phyloP scores from a whole-genome alignment of 2,888 invertebrate genomes.

The Lochmaea crataegi region DNA sequence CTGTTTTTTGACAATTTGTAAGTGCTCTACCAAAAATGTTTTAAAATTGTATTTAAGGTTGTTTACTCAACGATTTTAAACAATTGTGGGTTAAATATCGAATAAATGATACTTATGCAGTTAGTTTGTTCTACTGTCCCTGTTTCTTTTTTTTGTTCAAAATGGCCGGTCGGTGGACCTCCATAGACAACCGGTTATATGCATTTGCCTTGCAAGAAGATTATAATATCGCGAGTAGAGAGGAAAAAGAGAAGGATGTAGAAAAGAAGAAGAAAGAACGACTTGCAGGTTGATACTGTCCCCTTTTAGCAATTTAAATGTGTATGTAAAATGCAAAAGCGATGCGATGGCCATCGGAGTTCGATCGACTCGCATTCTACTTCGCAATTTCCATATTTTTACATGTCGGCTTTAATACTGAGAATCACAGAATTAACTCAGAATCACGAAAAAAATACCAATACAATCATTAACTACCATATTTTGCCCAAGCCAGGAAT shows the following conservation, averaged over 20 bases:
- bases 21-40: too few relatives aligned
- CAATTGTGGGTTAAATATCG: too few relatives aligned
- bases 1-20: too few relatives aligned
- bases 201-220: slow-evolving; percentile 65
- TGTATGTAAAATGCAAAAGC: slow-evolving; percentile 64
- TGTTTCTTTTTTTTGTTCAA: slow-evolving; percentile 46
- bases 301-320: slow-evolving; percentile 67
- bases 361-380: slow-evolving; percentile 37
- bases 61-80: too few relatives aligned
- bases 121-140: slow-evolving; percentile 1
- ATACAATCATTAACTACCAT: slow-evolving; percentile 35
- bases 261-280: slow-evolving; percentile 50
- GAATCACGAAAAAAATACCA: slow-evolving; percentile 22
- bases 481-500: slow-evolving; percentile 32
- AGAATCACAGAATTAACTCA: slow-evolving; percentile 37
- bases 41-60: too few relatives aligned
- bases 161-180: slow-evolving; percentile 61
- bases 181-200: slow-evolving; percentile 62
- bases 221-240: slow-evolving; percentile 61
- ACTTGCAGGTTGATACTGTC: slow-evolving; percentile 63
- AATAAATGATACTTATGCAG: background rate
- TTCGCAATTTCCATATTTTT: slow-evolving; percentile 60
- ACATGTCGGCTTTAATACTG: slow-evolving; percentile 54
- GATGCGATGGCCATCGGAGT: slow-evolving; percentile 56
- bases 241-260: slow-evolving; percentile 48